Base-by-base conservation (phyloP, 2,797 vertebrate species). In the Scomberomorus guttatus region DNA sequence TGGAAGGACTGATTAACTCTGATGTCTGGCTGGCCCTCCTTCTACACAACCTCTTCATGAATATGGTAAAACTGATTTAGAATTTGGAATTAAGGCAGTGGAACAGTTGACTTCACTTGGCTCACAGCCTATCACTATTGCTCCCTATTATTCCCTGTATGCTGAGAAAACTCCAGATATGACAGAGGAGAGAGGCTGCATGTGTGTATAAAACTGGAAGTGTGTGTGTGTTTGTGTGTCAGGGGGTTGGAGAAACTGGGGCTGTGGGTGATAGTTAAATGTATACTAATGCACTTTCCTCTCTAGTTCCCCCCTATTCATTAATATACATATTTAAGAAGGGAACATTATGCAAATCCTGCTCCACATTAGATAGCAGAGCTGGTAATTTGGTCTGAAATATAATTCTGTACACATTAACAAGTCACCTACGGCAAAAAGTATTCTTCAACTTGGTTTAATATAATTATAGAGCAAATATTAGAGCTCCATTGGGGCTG, bases 321-420 rank as follows among this genome's bases (percentile, higher is more conserved):
- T 94, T 92, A 92, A 91, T 93, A 92, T 93, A 91, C 90, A 92
- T 93, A 88, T 92, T 93, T 90, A 82, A 89, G 91, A 91, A 89
- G 82, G 80, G 86, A 91, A 87, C 86, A 91, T 94, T 93, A 95
- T 93, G 92, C 82, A 92, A 94, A 93, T 94, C 80, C 66, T 77
- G 86, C 82, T 91, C 86, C 75, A 90, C 86, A 94, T 95, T 91
- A 91, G 83, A 90, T 84, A 88, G 79, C 80, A 83, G 85, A 83
- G 80, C 81, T 89, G 70, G 75, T 90, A 90, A 92, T 92, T 93
- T 92, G 76, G 60, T 91, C 52, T 84, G 85, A 92, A 93, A 93
- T 89, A 89, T 92, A 88, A 93, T 91, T 93, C 81, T 73, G 79
- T 82, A 89, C 90, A 91, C 88, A 93, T 92, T 92, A 94, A 91